Conservation (phyloP, 2,888 invertebrate species). For the Drosophila percnosoma region DNA sequence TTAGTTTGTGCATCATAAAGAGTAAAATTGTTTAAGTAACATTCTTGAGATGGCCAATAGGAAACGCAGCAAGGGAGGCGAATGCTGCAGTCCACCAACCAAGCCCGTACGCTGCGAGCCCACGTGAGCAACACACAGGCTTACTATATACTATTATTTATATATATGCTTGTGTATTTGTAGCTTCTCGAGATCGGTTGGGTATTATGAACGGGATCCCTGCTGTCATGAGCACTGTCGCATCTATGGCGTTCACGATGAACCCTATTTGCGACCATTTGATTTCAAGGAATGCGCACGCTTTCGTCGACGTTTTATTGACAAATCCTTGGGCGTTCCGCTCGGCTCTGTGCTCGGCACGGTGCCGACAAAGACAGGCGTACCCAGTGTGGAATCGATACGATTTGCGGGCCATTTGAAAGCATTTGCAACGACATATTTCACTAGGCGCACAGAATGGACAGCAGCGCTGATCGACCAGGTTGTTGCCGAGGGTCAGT, state of each 20-base stretch:
- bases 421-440: constrained; percentile 78
- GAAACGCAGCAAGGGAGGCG: constrained; percentile 38
- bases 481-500: constrained; percentile 76
- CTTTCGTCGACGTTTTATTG: constrained; percentile 33
- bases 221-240: constrained; percentile 61
- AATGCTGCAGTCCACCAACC: constrained; percentile 22
- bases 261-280: constrained; percentile 46
- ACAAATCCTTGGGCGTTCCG: constrained; percentile 64
- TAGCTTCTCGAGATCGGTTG: constrained; percentile 20
- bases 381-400: constrained; percentile 50
- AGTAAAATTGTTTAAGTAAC: constrained; percentile 7
- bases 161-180: not conserved
- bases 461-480: constrained; percentile 71
- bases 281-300: constrained; percentile 54
- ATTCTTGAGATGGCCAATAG: constrained; percentile 21
- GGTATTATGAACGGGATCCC: constrained; percentile 40
- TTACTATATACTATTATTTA: not conserved
- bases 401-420: constrained; percentile 76
- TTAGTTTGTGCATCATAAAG: not conserved
- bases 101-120: constrained; percentile 15
- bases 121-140: constrained; percentile 11
- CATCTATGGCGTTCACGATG: constrained; percentile 67
- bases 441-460: constrained; percentile 80
- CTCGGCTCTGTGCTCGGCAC: constrained; percentile 70
- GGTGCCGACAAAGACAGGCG: constrained; percentile 40